A percentile compares a stretch with the other conserved stretches of the same genome.
Conservation (phyloP, 2,888 invertebrate species). For the Malthinus flaveolus region DNA sequence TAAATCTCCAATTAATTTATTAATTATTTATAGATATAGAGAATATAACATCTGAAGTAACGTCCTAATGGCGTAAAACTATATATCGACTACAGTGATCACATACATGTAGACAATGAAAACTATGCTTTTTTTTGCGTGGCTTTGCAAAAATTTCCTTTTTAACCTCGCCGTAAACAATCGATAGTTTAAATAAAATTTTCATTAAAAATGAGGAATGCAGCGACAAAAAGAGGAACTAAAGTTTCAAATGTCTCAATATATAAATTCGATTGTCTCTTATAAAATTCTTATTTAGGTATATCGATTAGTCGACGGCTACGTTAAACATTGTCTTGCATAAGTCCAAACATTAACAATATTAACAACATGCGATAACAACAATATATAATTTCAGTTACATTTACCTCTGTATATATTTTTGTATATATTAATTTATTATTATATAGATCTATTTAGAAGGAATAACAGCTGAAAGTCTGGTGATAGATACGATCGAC, state of each 20-base stretch:
- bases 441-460: conserved; percentile 46
- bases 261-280: not conserved
- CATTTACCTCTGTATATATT: conserved; percentile 40
- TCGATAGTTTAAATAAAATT: conserved; percentile 29
- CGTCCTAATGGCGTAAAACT: conserved; percentile 19
- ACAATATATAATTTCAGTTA: conserved; percentile 50
- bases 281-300: too few species aligned
- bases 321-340: conserved; percentile 44
- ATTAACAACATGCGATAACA: conserved; percentile 58
- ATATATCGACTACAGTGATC: conserved; percentile 44
- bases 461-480: conserved; percentile 46
- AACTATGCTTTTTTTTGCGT: conserved; percentile 43
- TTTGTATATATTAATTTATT: conserved; percentile 39
- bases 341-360: conserved; percentile 55
- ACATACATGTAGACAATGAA: conserved; percentile 51
- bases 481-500: conserved; percentile 42
- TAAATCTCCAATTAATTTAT: conserved; percentile 17
- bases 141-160: conserved; percentile 36
- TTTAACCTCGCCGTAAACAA: conserved; percentile 45
- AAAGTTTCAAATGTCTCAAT: too few species aligned
- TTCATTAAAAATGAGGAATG: too few species aligned
- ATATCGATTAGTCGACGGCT: conserved; percentile 45
- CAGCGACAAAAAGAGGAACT: too few species aligned
- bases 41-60: conserved; percentile 27
- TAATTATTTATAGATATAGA: conserved; percentile 18